Percentiles rank a stretch among this genome's conserved stretches.
Evolutionary conservation across 2,113 vertebrate genomes (phyloP).

Genomic region (Ramphastos sulfuratus): DNA sequence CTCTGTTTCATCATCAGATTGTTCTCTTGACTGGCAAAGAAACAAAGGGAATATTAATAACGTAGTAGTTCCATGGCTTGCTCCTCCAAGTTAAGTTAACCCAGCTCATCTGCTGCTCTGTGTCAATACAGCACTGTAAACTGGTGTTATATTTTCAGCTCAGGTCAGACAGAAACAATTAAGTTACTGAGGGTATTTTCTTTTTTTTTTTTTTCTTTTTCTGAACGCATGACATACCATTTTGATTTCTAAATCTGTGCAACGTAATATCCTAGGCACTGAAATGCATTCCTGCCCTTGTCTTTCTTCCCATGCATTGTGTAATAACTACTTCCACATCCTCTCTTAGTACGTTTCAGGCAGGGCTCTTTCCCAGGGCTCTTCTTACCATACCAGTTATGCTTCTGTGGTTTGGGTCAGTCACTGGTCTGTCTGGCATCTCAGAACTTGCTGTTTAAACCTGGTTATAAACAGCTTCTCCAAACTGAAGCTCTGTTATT

Average conservation of each 20-base stretch:
- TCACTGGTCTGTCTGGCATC: constrained; percentile 74
- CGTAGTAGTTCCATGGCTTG: neutral
- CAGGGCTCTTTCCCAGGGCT: constrained; percentile 50
- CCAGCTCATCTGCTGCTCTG: neutral
- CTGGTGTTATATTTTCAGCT: constrained; percentile 19
- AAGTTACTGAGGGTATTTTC: neutral
- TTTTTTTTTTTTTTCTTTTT: neutral
- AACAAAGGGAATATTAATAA: constrained; percentile 74
- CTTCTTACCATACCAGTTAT: constrained; percentile 69
- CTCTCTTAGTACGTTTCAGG: constrained; percentile 26
- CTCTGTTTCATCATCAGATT: constrained; percentile 96
- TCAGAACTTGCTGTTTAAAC: constrained; percentile 62
- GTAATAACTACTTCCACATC: constrained; percentile 60
- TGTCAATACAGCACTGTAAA: neutral
- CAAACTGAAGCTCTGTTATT: constrained; percentile 70
- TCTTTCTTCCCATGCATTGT: constrained; percentile 36
- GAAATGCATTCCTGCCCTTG: constrained; percentile 30
- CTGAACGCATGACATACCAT: constrained; percentile 68
- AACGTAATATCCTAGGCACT: constrained; percentile 46
- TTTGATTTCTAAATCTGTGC: constrained; percentile 51
- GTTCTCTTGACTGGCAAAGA: constrained; percentile 91
- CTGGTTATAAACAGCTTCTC: constrained; percentile 71
- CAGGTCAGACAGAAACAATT: neutral
- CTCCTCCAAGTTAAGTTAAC: constrained; percentile 22
- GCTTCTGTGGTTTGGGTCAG: constrained; percentile 71